Evolutionary conservation across 1,140 invertebrate genomes (phyloP).

Genomic region (Portunus trituberculatus): DNA sequence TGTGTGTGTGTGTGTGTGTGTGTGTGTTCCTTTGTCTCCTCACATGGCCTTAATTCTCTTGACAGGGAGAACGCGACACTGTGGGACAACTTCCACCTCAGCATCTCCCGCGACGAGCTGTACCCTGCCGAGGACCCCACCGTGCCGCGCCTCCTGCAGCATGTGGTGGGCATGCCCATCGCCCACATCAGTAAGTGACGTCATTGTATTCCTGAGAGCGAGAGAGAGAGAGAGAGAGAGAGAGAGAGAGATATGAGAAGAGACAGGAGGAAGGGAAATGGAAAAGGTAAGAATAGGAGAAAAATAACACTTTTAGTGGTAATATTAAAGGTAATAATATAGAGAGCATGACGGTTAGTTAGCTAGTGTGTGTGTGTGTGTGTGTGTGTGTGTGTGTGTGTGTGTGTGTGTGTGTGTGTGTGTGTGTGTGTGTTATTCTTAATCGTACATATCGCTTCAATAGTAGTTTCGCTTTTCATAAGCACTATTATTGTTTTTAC

Average conservation of each 20-base stretch:
- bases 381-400: slow-evolving; percentile 16
- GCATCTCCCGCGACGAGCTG: slow-evolving; percentile 66
- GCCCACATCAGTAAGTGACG: slow-evolving; percentile 64
- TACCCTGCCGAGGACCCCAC: slow-evolving; percentile 60
- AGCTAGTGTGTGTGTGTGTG: background rate
- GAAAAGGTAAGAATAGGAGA: too few species aligned
- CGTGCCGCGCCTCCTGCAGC: slow-evolving; percentile 59
- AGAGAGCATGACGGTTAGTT: too few species aligned
- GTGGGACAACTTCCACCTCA: slow-evolving; percentile 71
- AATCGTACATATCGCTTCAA: too few species aligned
- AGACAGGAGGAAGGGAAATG: slow-evolving; percentile 28
- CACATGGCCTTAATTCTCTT: background rate
- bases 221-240: slow-evolving; percentile 38
- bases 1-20: background rate
- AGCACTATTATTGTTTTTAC: too few species aligned
- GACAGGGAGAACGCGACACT: slow-evolving; percentile 65
- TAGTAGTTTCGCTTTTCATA: too few species aligned
- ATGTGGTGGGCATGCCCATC: slow-evolving; percentile 57
- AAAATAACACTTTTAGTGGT: too few species aligned
- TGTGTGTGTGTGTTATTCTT: too few species aligned
- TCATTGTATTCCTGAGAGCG: background rate
- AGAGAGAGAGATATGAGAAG: background rate
- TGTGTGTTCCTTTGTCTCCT: background rate
- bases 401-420: background rate
- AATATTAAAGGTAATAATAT: too few species aligned